Evolutionary conservation across 2,113 vertebrate genomes (phyloP), one percentile per base, ranked within the genome.

Genomic region (Cyphomyrus plagiostoma): DNA sequence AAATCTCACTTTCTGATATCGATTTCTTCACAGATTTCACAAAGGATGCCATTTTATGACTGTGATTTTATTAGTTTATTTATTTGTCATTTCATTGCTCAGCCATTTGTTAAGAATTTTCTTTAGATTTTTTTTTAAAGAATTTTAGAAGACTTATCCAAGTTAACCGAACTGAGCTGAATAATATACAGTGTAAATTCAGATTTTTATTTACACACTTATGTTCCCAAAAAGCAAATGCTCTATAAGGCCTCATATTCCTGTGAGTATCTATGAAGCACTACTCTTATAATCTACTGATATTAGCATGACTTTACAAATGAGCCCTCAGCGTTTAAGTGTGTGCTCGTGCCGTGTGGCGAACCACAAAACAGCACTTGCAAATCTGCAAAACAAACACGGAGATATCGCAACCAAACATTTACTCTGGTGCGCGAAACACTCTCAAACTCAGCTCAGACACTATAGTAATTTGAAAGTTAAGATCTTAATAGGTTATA

Each of bases 311-410:
- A 94, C 93, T 91, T 90, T 91, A 93, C 89, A 90, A 94, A 94
- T 92, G 91, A 93, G 93, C 94, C 91, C 93, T 95, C 94, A 88
- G 88, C 93, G 94, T 95, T 95, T 92, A 94, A 94, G 92, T 94
- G 92, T 92, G 70, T 91, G 91, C 91, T 89, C 91, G 93, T 91
- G 92, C 93, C 92, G 92, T 92, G 92, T 3, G 94, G 94, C 94
- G 93, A 93, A 93, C 94, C 94, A 90, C 94, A 94, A 95, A 95
- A 94, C 93, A 93, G 93, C 93, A 93, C 92, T 93, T 92, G 92
- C 87, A 92, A 74, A 93, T 93, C 90, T 95, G 93, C 91, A 95
- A 95, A 95, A 94, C 93, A 95, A 95, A 95, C 94, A 95, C 89
- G 92, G 90, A 90, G 89, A 90, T 35, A n/a, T 90, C 91, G 77